phyloP scores from a whole-genome alignment of 2,113 vertebrate species.

The Platysternon megacephalum region DNA sequence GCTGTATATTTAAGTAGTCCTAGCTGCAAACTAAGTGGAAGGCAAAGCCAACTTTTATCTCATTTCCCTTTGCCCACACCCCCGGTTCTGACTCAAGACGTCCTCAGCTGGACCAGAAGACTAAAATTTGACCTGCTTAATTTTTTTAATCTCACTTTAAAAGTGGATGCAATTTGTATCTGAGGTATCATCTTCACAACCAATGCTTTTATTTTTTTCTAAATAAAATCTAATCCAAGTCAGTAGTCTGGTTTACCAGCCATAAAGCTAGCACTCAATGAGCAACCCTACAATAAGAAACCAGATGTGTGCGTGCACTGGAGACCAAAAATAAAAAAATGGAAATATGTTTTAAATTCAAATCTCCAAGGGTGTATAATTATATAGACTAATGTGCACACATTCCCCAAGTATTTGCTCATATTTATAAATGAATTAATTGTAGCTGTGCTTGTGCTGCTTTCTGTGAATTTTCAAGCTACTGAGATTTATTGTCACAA shows the following conservation, averaged over 20 bases:
- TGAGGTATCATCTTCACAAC: neutral
- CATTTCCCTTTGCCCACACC: neutral
- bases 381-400: neutral
- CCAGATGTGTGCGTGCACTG: fast-evolving
- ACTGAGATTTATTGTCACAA: neutral
- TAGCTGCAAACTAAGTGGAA: neutral
- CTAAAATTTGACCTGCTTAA: neutral
- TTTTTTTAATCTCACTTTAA: neutral
- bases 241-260: neutral
- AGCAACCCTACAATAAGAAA: neutral
- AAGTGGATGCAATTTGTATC: neutral
- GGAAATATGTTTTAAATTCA: fast-evolving
- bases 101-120: neutral
- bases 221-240: neutral
- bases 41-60: neutral
- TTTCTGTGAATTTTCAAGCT: neutral
- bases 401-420: fast-evolving
- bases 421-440: neutral
- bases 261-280: fast-evolving
- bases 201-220: neutral
- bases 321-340: neutral
- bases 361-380: fast-evolving
- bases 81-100: neutral
- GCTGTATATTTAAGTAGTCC: fast-evolving
- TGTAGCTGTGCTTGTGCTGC: neutral